These are phyloP conservation scores for Polypterus bichir DNA, from an alignment of 2,113 vertebrate species.

Conservation along the genomic window DNA sequence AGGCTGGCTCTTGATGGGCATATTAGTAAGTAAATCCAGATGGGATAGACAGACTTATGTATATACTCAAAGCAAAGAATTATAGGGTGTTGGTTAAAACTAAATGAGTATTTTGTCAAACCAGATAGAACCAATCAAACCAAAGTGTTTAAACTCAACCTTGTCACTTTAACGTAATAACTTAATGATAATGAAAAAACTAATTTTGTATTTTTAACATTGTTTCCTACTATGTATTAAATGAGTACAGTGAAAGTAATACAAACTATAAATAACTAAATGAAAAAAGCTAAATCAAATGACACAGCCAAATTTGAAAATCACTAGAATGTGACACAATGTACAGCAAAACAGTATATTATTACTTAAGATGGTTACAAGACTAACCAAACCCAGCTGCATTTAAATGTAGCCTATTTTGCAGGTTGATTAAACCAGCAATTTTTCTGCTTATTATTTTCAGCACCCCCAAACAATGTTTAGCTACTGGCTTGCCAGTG, in stretches of 20 bases:
- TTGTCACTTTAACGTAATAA: too few species aligned
- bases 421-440: conserved; percentile 74
- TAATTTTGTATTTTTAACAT: too few species aligned
- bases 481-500: conserved; percentile 64
- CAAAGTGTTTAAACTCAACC: too few species aligned
- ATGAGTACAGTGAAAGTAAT: too few species aligned
- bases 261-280: too few species aligned
- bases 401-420: conserved; percentile 72
- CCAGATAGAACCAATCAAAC: too few species aligned
- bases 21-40: background rate
- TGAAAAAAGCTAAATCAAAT: background rate
- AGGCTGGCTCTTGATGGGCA: background rate
- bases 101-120: too few species aligned
- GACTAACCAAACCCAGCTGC: conserved; percentile 41
- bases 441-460: conserved; percentile 79
- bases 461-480: conserved; percentile 70
- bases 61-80: too few species aligned
- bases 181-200: too few species aligned
- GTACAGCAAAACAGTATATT: conserved; percentile 31
- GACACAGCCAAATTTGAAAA: background rate
- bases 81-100: too few species aligned
- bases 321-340: conserved; percentile 17
- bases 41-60: background rate
- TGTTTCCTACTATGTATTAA: too few species aligned
- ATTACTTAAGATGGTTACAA: conserved; percentile 35